phyloP scores from a whole-genome alignment of 1,140 invertebrate genomes.

The Eciton burchellii region DNA sequence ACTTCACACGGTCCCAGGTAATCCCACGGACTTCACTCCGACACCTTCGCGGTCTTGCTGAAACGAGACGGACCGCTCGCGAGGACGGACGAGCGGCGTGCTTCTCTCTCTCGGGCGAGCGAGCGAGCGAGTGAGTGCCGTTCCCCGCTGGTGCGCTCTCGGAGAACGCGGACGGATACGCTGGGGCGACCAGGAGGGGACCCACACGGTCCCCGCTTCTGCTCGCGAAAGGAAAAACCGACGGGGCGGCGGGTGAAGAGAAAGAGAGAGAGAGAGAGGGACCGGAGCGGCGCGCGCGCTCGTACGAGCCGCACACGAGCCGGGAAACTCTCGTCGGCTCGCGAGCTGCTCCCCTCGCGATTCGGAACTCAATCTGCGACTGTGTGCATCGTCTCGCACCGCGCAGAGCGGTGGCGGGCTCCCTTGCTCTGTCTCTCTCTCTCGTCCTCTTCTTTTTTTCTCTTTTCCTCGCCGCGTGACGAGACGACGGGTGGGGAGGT shows the following conservation, averaged over 20 bases:
- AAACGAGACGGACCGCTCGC: not conserved
- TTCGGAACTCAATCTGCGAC: conserved; percentile 37
- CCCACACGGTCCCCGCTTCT: conserved; percentile 22
- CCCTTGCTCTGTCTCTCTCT: too few species aligned
- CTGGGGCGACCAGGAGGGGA: not conserved
- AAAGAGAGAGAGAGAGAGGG: too few species aligned
- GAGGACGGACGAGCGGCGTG: conserved; percentile 34
- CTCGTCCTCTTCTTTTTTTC: too few species aligned
- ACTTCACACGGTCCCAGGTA: not conserved
- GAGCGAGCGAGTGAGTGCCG: conserved; percentile 33
- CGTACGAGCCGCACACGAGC: conserved; percentile 26
- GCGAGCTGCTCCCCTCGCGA: conserved; percentile 37
- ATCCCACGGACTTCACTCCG: conserved; percentile 22
- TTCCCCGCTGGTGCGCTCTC: conserved; percentile 15
- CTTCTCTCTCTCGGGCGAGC: conserved; percentile 30
- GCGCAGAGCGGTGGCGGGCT: not conserved
- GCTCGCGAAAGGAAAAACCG: conserved; percentile 41
- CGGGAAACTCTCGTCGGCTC: conserved; percentile 22
- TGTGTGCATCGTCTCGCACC: conserved; percentile 40
- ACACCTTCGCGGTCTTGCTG: not conserved
- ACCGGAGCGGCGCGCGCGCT: not conserved
- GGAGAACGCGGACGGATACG: conserved; percentile 3
- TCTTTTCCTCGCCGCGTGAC: conserved; percentile 48
- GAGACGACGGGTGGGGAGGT: conserved; percentile 19
- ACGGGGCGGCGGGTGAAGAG: not conserved